Evolutionary conservation across 2,888 invertebrate species (phyloP), one percentile per base, ranked within the genome.

Genomic region (Torymus texanus): DNA sequence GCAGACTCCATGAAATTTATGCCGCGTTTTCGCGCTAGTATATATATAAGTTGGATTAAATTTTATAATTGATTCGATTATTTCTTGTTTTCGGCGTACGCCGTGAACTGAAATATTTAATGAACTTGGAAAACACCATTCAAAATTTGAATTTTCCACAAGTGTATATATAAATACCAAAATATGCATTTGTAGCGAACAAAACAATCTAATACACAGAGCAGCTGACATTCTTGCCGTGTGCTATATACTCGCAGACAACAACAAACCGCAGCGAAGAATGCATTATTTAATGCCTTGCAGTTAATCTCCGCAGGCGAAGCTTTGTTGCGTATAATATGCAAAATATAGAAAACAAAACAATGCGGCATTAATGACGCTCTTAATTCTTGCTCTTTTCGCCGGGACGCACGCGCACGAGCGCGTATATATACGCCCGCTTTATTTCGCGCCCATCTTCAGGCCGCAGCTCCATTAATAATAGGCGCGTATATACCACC

Each of bases 301-400:
- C 59, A 56, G 24, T 74, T 75, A 70, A 75, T 75, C 74, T 70
- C 24, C 41, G 41, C 41, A 41, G 41, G 41, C 67, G 74, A 74
- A 65, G 70, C 70, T 74, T 77, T 71, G 80, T 72, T 75, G 67
- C 79, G 75, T 79, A 80, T 76, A 80, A 80, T 76, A 76, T 77
- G 74, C 72, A 81, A 78, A 81, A 71, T 62, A 67, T 75, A 78
- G 62, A 58, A 72, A 75, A 75, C 62, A 81, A 75, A 81, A 81
- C 75, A 73, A 68, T 73, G 63, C 73, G 53, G 74, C 79, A 77
- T 79, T 79, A 81, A 81, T n/a, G 58, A 77, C 53, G 55, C 76
- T 77, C 79, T 77, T 79, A 81, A 79, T 77, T 81, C 66, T 79
- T 74, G 74, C 78, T 18, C 41, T 71, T 29, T 62, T 66, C 55